Evolutionary conservation across 2,797 vertebrate genomes (phyloP).

Genomic region (Urophycis tenuis): DNA sequence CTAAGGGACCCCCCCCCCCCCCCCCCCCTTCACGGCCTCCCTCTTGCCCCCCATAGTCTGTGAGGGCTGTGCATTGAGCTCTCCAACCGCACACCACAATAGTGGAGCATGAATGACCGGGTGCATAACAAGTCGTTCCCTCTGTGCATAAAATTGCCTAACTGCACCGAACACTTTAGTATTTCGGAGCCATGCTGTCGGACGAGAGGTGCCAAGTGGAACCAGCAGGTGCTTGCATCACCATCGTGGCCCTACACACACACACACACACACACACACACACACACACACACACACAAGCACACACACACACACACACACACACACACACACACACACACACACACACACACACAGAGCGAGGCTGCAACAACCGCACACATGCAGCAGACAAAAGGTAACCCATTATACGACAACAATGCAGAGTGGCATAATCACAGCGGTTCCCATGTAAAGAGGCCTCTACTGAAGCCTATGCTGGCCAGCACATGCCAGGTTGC

Average conservation of each 20-base stretch:
- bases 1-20: too few species aligned
- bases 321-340: background rate
- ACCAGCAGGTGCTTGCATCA: constrained; percentile 17
- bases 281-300: background rate
- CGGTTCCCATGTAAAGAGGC: constrained; percentile 35
- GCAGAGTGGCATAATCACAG: constrained; percentile 19
- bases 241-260: background rate
- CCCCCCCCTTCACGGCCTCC: too few species aligned
- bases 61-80: background rate
- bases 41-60: too few species aligned
- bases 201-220: too few species aligned
- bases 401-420: constrained; percentile 16
- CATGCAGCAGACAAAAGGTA: background rate
- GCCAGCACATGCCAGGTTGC: background rate
- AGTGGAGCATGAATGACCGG: background rate
- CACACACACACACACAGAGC: background rate
- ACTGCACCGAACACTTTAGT: background rate
- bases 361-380: too few species aligned
- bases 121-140: background rate
- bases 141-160: background rate
- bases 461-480: constrained; percentile 28
- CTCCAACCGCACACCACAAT: background rate
- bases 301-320: background rate
- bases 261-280: background rate
- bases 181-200: constrained; percentile 22